Evolutionary conservation across 2,888 invertebrate species (phyloP), one percentile per base, ranked within the genome.

Genomic region (Tillus elongatus): DNA sequence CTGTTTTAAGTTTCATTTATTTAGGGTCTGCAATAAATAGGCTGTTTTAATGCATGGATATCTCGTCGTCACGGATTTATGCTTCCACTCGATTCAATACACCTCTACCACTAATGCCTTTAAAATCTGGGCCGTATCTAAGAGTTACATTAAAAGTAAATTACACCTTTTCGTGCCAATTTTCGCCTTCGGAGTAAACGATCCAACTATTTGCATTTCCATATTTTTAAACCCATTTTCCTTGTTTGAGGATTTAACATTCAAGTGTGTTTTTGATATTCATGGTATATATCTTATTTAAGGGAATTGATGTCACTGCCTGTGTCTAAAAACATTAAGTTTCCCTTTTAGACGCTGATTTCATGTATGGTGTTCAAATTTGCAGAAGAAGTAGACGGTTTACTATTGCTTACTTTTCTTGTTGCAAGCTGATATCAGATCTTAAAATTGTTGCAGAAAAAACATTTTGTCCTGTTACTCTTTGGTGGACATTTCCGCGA

Each of bases 1-100:
- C 13, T 34, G 29, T 8, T 28, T n/a, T n/a, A 30, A 9, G 26
- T 12, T 12, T 8, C 28, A 28, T 6, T 30, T 10, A 6, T 28
- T 37, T 6, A 6, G 24, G n/a, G 42, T 47, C 19, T 39, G 26
- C 47, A 47, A 39, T n/a, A 45, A 15, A 33, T 39, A 40, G 39
- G 40, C 41, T 6, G 15, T 16, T 11, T 14, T 41, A 44, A 15
- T 24, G 33, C 6, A 19, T 19, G 11, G 29, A 13, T 15, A 47
- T 39, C n/a, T 27, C 37, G 34, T 28, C 10, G 10, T 10, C 26
- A 4, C 11, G 4, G n/a, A 34, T 28, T 12, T 24, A 8, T 10
- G 28, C 6, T 4, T 6, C 26, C n/a, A 13, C 6, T 11, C n/a
- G 19, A n/a, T n/a, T 13, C 32, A 36, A 15, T n/a, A 36, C 6